phyloP scores from a whole-genome alignment of 1,140 invertebrate species.

The Neodiprion lecontei region DNA sequence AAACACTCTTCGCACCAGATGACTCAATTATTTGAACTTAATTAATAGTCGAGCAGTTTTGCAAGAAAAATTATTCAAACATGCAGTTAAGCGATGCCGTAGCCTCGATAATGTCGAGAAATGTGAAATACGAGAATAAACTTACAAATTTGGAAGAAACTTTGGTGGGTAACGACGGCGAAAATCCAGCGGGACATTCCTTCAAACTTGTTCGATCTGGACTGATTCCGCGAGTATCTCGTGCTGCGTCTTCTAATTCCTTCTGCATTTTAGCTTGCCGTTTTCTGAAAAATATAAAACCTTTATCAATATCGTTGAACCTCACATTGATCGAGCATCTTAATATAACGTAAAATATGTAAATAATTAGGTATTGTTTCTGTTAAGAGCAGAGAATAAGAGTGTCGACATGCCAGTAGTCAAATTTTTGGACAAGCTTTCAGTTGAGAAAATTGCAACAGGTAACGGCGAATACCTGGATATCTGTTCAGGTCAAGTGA shows the following conservation, averaged over 20 bases:
- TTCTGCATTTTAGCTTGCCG: conserved; percentile 86
- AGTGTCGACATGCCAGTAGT: no score
- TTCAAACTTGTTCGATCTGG: conserved; percentile 59
- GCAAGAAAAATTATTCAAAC: conserved; percentile 8
- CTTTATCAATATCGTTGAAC: not conserved
- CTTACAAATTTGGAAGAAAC: conserved; percentile 79
- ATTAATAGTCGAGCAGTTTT: not conserved
- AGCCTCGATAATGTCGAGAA: conserved; percentile 3
- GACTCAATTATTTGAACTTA: no score
- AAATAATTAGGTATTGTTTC: no score
- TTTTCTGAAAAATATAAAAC: conserved; percentile 71
- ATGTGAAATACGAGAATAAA: conserved; percentile 37
- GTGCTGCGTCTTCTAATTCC: conserved; percentile 91
- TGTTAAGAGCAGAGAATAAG: no score
- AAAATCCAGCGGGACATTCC: conserved; percentile 56
- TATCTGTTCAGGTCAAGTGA: no score
- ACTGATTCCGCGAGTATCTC: conserved; percentile 66
- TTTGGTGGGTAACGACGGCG: conserved; percentile 73
- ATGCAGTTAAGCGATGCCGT: conserved; percentile 6
- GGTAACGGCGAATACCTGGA: no score
- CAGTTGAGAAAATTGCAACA: no score
- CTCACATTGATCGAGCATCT: no score
- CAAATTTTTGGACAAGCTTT: no score
- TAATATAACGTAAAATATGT: no score
- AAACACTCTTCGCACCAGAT: no score